Base-by-base conservation (phyloP, 2,797 vertebrate species). In the Gorsachius magnificus region DNA sequence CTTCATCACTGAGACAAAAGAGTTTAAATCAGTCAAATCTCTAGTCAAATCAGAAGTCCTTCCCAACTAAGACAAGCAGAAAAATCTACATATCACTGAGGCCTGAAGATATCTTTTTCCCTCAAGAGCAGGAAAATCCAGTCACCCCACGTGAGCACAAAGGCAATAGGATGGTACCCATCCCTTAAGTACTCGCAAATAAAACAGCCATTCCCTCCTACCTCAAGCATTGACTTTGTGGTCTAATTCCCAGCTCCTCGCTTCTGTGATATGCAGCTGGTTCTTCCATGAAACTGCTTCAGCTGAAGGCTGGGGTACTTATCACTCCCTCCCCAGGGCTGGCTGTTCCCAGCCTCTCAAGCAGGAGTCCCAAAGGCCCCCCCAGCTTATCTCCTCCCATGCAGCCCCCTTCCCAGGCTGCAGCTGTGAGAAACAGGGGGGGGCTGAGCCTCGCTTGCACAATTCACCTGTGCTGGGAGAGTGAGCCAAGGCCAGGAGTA, bases 101-200 rank as follows among this genome's bases (percentile, higher is more conserved):
- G 20, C 14, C 38, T 87, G 35, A 87, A 74, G 38, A 16, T 13
- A 26, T 24, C 65, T 89, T 66, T 17, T 70, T 46, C 36, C 54
- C 28, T 68, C 25, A 71, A 31, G 36, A 77, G 17, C 12, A 35
- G 50, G 38, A 71, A 41, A 63, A 60, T 24, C 50, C 36, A 66
- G 31, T 56, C 22, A 45, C 12, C 12, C 33, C 17, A 3, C 0
- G 4, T 25, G 31, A 58, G 29, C 1, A 0, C 29, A 41, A 71
- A 53, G 4, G 6, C 3, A 4, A 66, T 63, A 9, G 43, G 19
- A 31, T 18, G 5, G 16, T 11, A 51, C 22, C 9, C n/a, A 63
- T 5, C 6, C 31, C 7, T 28, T 36, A 29, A 83, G 5, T n/a
- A 65, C 12, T n/a, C 9, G 3, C 20, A 50, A 78, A 53, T n/a